Conservation (phyloP, 2,888 invertebrate species). For the Dascillus cervinus region DNA sequence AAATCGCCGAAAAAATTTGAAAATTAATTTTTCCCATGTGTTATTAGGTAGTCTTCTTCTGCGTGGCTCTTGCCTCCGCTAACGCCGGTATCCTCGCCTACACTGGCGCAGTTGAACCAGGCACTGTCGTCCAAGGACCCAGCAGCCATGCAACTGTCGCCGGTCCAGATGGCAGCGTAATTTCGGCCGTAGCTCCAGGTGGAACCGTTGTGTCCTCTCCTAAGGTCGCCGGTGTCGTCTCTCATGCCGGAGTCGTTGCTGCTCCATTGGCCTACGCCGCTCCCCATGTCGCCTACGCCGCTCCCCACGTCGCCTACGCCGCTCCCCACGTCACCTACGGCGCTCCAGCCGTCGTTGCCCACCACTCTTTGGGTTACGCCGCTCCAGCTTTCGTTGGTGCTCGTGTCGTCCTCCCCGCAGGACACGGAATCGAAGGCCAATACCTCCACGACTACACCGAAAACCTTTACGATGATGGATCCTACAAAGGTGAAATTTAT, state of each 20-base stretch:
- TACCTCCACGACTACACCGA: constrained; percentile 26
- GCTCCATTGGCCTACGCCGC: constrained; percentile 6
- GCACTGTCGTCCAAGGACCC: constrained; percentile 25
- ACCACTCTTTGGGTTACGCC: constrained; percentile 11
- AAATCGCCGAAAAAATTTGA: background rate
- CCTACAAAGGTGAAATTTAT: constrained; percentile 29
- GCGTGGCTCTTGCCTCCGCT: constrained; percentile 18
- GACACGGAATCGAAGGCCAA: constrained; percentile 26
- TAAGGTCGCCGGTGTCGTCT: constrained; percentile 19
- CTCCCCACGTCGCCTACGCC: background rate
- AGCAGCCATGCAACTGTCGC: constrained; percentile 21
- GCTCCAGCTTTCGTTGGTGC: constrained; percentile 5
- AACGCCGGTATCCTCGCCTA: constrained; percentile 19
- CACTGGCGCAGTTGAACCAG: constrained; percentile 21
- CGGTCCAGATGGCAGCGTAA: constrained; percentile 28
- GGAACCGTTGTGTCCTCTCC: constrained; percentile 21
- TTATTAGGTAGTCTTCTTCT: constrained; percentile 14
- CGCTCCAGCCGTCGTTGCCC: constrained; percentile 3
- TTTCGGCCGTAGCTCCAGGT: constrained; percentile 21
- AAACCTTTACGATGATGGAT: constrained; percentile 31
- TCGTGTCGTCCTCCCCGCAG: constrained; percentile 7
- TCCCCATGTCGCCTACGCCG: background rate
- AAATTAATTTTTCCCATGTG: background rate
- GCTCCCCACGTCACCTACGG: constrained; percentile 1
- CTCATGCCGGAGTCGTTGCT: constrained; percentile 6